Evolutionary conservation across 2,888 invertebrate species (phyloP).

Genomic region (Drosophila sordidula): DNA sequence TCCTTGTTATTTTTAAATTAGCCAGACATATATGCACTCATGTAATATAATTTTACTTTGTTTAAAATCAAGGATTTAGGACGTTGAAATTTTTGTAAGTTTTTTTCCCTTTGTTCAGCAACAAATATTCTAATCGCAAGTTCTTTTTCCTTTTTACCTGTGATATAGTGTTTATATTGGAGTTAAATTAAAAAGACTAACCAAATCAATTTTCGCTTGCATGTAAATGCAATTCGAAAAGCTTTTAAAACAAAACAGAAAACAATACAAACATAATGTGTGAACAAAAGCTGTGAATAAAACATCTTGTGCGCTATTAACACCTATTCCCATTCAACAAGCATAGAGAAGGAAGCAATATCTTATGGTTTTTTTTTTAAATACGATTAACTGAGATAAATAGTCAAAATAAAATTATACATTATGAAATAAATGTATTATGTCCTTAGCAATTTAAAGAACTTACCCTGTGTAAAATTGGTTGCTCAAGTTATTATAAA

Average conservation of each 20-base stretch:
- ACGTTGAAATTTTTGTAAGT: not conserved
- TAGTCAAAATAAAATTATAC: not conserved
- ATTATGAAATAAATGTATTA: not conserved
- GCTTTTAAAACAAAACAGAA: slow-evolving; percentile 40
- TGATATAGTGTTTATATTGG: slow-evolving; percentile 77
- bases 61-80: not conserved
- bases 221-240: slow-evolving; percentile 29
- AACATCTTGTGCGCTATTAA: slow-evolving; percentile 36
- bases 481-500: no score
- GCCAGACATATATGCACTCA: not conserved
- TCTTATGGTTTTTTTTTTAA: not conserved
- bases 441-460: not conserved
- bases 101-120: not conserved
- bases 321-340: slow-evolving; percentile 42
- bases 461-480: no score
- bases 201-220: slow-evolving; percentile 38
- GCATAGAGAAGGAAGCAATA: slow-evolving; percentile 14
- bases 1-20: slow-evolving; percentile 7
- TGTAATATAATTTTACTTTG: not conserved
- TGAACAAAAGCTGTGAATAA: slow-evolving; percentile 21
- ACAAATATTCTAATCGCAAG: not conserved
- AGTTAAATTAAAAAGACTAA: slow-evolving; percentile 83
- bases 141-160: slow-evolving; percentile 50
- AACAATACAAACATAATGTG: slow-evolving; percentile 22
- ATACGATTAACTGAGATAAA: not conserved